phyloP scores from a whole-genome alignment of 2,888 invertebrate genomes.

The Limenitis camilla region DNA sequence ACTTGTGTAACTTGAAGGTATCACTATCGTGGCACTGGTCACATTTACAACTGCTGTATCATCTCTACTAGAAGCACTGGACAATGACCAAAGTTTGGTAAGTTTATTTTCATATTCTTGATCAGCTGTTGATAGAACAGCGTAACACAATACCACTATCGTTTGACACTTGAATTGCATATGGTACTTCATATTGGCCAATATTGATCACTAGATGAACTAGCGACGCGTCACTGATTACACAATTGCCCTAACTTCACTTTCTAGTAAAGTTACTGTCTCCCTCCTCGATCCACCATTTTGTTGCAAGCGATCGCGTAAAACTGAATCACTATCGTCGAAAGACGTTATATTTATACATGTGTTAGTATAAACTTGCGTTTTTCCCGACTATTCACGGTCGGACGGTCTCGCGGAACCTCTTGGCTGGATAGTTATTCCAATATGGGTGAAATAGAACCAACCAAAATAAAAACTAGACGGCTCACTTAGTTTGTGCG shows the following conservation, averaged over 20 bases:
- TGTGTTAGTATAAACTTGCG: constrained; percentile 63
- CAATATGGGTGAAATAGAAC: constrained; percentile 52
- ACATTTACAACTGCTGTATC: constrained; percentile 51
- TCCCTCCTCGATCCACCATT: constrained; percentile 58
- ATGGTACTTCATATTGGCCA: constrained; percentile 38
- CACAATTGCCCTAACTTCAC: constrained; percentile 50
- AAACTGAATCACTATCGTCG: constrained; percentile 66
- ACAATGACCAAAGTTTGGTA: constrained; percentile 53
- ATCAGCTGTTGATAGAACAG: constrained; percentile 38
- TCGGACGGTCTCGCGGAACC: constrained; percentile 50
- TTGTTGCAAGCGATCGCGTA: constrained; percentile 67
- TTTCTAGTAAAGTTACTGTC: constrained; percentile 36
- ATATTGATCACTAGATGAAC: constrained; percentile 27
- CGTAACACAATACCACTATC: constrained; percentile 47
- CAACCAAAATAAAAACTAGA: constrained; percentile 47
- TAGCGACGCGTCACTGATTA: constrained; percentile 37
- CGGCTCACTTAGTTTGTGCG: constrained; percentile 32
- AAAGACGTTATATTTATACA: constrained; percentile 68
- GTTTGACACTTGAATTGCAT: constrained; percentile 43
- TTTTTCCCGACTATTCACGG: constrained; percentile 65
- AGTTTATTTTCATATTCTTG: constrained; percentile 47
- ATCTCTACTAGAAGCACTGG: constrained; percentile 43
- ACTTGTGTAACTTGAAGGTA: constrained; percentile 42
- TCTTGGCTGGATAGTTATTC: constrained; percentile 43
- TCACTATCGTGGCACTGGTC: constrained; percentile 54